Evolutionary conservation across 2,113 vertebrate species (phyloP).

Genomic region (Dromas ardeola): DNA sequence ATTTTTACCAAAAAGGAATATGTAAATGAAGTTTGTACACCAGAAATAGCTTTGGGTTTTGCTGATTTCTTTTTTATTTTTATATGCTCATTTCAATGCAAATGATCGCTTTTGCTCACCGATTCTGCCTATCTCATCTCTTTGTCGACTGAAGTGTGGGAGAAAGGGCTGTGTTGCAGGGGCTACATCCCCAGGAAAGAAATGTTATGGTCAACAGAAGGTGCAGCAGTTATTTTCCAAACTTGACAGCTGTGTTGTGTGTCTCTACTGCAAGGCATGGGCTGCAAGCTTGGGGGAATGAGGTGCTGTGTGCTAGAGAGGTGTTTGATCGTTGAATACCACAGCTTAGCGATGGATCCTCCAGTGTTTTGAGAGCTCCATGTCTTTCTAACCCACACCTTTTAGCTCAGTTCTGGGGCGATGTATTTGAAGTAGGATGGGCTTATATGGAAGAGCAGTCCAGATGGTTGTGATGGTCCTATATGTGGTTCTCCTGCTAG

Average conservation of each 20-base stretch:
- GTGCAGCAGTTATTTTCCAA: background rate
- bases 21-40: slow-evolving; percentile 45
- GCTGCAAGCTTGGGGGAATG: background rate
- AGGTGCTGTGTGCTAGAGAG: background rate
- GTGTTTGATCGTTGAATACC: background rate
- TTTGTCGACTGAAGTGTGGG: background rate
- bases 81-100: background rate
- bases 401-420: background rate
- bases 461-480: background rate
- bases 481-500: background rate
- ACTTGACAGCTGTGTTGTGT: fast-evolving
- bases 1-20: slow-evolving; percentile 57
- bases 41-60: slow-evolving; percentile 62
- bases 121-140: slow-evolving; percentile 27
- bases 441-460: background rate
- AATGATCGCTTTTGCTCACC: background rate
- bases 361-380: background rate
- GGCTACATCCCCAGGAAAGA: background rate
- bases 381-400: background rate
- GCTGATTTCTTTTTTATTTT: slow-evolving; percentile 19
- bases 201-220: background rate
- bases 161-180: background rate
- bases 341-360: background rate
- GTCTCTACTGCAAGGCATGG: background rate
- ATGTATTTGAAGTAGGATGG: background rate